Percentiles rank a stretch among this genome's conserved stretches.
These are phyloP conservation scores for Stegostoma tigrinum DNA, from an alignment of 2,113 vertebrate species.

Conservation along the genomic window DNA sequence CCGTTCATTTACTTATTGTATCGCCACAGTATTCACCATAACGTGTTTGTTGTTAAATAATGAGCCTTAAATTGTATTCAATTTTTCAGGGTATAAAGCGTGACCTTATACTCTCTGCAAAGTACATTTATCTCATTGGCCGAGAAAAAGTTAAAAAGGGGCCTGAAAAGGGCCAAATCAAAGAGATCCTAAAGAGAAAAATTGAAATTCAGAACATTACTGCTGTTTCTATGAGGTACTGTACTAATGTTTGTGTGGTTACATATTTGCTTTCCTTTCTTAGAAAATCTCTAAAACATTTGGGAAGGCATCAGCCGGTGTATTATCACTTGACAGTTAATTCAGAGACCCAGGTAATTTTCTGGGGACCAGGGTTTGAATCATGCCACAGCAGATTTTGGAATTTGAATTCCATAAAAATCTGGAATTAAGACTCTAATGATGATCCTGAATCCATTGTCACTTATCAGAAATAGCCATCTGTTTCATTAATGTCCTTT, in stretches of 20 bases:
- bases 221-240: slow-evolving; percentile 71
- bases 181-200: slow-evolving; percentile 87
- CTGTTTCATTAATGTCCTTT: no score
- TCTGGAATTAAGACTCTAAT: no score
- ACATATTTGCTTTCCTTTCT: background rate
- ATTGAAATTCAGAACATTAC: slow-evolving; percentile 72
- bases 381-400: no score
- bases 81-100: slow-evolving; percentile 77
- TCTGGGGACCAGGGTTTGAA: no score
- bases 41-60: background rate
- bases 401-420: no score
- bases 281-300: no score
- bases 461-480: no score
- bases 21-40: background rate
- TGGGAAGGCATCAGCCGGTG: background rate
- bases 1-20: no score
- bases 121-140: slow-evolving; percentile 85
- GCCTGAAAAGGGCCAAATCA: slow-evolving; percentile 87
- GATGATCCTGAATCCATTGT: no score
- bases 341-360: no score
- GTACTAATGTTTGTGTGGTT: background rate
- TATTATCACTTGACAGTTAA: no score
- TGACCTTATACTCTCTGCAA: slow-evolving; percentile 87
- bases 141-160: slow-evolving; percentile 92
- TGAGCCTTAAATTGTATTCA: background rate